Evolutionary conservation across 2,113 vertebrate genomes (phyloP).

Genomic region (Psittacula cyanocephala): DNA sequence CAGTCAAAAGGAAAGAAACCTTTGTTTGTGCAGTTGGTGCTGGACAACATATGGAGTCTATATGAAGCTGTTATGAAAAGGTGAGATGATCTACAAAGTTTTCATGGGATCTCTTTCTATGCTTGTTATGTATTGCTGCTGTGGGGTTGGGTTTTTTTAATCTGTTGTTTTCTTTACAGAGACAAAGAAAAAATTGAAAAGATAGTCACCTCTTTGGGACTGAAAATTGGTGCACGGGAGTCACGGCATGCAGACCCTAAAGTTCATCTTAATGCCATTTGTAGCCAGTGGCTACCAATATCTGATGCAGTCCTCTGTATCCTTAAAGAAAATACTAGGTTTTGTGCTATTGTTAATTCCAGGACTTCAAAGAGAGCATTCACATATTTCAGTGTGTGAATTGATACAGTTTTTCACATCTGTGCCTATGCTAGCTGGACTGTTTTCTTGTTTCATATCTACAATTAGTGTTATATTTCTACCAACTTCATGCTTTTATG

Average conservation of each 20-base stretch:
- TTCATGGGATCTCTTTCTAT: background rate
- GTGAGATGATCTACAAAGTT: slow-evolving; percentile 66
- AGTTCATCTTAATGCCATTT: slow-evolving; percentile 92
- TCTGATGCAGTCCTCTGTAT: slow-evolving; percentile 94
- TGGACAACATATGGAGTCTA: slow-evolving; percentile 97
- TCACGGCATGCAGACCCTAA: slow-evolving; percentile 88
- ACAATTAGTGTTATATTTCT: background rate
- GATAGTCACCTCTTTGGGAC: slow-evolving; percentile 86
- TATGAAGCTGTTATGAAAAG: slow-evolving; percentile 93
- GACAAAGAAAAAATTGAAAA: slow-evolving; percentile 95
- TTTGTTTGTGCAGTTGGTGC: slow-evolving; percentile 93
- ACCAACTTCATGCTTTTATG: background rate
- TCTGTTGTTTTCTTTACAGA: slow-evolving; percentile 62
- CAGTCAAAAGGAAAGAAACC: slow-evolving; percentile 96
- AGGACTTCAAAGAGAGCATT: background rate
- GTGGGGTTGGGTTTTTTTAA: background rate
- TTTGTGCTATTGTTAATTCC: background rate
- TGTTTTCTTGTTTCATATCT: background rate
- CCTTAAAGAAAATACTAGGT: slow-evolving; percentile 58
- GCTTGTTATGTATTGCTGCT: background rate
- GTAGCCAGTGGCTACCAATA: slow-evolving; percentile 93
- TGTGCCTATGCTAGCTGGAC: background rate
- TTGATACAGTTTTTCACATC: background rate
- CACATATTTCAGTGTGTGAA: background rate
- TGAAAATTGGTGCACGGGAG: slow-evolving; percentile 87